phyloP scores from a whole-genome alignment of 1,140 invertebrate species.

The Drosophila eugracilis region DNA sequence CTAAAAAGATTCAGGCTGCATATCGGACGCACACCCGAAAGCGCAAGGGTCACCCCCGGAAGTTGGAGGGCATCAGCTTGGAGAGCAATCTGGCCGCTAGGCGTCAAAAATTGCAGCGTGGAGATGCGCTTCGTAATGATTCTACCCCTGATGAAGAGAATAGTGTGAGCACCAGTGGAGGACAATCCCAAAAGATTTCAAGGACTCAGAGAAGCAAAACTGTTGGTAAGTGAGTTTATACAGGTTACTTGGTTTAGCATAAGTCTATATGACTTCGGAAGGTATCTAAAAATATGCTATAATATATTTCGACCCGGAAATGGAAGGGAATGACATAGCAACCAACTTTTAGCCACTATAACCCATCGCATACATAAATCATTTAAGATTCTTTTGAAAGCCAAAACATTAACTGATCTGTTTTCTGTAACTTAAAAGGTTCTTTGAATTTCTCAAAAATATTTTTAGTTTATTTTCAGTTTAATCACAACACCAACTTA shows the following conservation, averaged over 20 bases:
- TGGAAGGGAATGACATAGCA: no score
- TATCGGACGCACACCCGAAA: slow-evolving; percentile 52
- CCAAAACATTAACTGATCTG: no score
- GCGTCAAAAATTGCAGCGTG: slow-evolving; percentile 73
- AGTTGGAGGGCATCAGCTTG: slow-evolving; percentile 40
- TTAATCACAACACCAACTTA: background rate
- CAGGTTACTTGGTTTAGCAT: no score
- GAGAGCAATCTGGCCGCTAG: slow-evolving; percentile 68
- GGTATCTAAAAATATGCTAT: no score
- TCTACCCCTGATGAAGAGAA: slow-evolving; percentile 78
- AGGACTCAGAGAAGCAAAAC: slow-evolving; percentile 1
- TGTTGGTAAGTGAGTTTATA: slow-evolving; percentile 41
- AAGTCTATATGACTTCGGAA: no score
- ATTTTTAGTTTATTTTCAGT: background rate
- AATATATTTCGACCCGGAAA: no score
- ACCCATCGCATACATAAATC: no score
- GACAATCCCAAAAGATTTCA: background rate
- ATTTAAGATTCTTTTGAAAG: no score
- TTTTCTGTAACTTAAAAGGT: background rate
- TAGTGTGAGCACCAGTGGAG: slow-evolving; percentile 21
- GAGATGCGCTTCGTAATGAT: slow-evolving; percentile 75
- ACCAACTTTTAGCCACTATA: no score
- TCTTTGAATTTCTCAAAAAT: background rate
- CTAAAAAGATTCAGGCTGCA: slow-evolving; percentile 66
- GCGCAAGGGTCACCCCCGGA: slow-evolving; percentile 24